A percentile compares a stretch with the other conserved stretches of the same genome.
Conservation (phyloP, 2,113 vertebrate species). For the Melanerpes formicivorus region DNA sequence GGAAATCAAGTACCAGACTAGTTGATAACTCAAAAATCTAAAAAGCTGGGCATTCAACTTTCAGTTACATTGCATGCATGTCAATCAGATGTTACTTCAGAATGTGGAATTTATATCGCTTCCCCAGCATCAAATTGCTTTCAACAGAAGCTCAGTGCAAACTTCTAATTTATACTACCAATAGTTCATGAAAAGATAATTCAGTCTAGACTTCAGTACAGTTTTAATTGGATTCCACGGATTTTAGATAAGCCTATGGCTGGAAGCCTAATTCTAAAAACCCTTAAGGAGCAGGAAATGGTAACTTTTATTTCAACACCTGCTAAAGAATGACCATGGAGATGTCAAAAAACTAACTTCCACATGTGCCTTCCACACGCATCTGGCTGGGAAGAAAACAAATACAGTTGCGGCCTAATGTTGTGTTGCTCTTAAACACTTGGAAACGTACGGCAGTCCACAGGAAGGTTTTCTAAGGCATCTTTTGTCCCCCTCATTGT, state of each 20-base stretch:
- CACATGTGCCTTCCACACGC: not conserved
- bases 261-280: slow-evolving; percentile 71
- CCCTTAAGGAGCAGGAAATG: slow-evolving; percentile 45
- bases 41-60: not conserved
- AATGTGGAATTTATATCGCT: not conserved
- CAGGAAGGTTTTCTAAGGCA: not conserved
- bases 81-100: not conserved
- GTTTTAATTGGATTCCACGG: slow-evolving; percentile 85
- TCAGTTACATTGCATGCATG: not conserved
- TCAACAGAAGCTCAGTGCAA: not conserved
- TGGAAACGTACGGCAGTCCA: not conserved
- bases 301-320: slow-evolving; percentile 49
- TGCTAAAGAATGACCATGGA: not conserved
- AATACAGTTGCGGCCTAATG: not conserved
- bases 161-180: slow-evolving; percentile 34
- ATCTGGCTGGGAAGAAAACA: not conserved
- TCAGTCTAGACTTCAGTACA: slow-evolving; percentile 79
- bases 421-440: not conserved
- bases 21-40: not conserved
- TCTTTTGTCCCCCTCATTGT: not conserved
- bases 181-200: slow-evolving; percentile 68
- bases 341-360: not conserved
- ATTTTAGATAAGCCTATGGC: slow-evolving; percentile 80
- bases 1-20: not conserved
- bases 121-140: not conserved